Conservation (phyloP, 2,888 invertebrate genomes). For the Drosophila affinis region DNA sequence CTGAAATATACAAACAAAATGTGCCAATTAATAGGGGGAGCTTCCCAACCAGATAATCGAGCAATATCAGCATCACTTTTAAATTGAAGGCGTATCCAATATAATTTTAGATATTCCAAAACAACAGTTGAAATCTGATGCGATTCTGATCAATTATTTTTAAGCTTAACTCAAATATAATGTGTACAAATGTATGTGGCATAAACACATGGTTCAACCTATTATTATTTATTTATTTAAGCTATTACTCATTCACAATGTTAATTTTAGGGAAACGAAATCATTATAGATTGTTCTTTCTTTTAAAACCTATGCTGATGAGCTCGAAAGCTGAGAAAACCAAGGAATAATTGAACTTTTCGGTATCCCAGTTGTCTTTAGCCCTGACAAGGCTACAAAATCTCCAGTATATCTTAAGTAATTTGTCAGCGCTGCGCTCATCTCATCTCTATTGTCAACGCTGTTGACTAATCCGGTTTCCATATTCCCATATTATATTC, state of each 20-base stretch:
- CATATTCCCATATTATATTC: slow-evolving; percentile 38
- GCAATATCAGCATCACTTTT: not conserved
- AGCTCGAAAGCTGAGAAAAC: no score
- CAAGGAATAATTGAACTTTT: not conserved
- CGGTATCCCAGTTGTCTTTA: not conserved
- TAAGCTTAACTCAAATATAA: not conserved
- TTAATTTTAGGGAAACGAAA: not conserved
- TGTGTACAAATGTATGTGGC: not conserved
- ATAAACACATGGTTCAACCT: no score
- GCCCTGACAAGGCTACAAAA: slow-evolving; percentile 19
- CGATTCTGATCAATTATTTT: not conserved
- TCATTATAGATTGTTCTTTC: not conserved
- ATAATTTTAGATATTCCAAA: not conserved
- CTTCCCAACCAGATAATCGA: slow-evolving; percentile 5
- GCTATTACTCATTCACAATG: not conserved
- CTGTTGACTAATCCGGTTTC: slow-evolving; percentile 64
- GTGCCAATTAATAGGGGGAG: not conserved
- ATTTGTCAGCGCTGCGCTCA: slow-evolving; percentile 8
- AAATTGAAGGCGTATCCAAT: slow-evolving; percentile 18
- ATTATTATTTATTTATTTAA: no score
- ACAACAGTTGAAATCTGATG: no score
- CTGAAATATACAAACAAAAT: slow-evolving; percentile 42
- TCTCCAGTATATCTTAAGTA: not conserved
- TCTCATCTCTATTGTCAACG: slow-evolving; percentile 18
- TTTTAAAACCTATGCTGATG: not conserved